phyloP scores from a whole-genome alignment of 2,888 invertebrate species.

The Noctua janthina region DNA sequence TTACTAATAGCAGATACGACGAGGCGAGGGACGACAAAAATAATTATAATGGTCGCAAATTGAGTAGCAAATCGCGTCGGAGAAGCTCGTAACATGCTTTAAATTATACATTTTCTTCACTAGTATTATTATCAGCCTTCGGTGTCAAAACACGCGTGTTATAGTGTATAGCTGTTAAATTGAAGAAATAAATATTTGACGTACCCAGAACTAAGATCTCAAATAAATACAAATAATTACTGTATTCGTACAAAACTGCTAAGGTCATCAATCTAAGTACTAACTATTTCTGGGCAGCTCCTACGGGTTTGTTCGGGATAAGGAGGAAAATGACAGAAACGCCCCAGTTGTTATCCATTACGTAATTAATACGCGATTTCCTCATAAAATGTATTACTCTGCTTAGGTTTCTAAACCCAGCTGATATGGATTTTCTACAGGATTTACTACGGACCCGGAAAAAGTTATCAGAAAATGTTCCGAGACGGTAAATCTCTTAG shows the following conservation, averaged over 20 bases:
- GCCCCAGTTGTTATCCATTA: background rate
- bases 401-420: conserved; percentile 1
- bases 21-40: too few relatives aligned
- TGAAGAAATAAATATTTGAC: background rate
- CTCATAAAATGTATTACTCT: background rate
- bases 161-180: background rate
- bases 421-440: conserved; percentile 20
- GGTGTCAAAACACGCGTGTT: too few relatives aligned
- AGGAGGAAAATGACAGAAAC: background rate
- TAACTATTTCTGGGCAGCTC: background rate
- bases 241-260: background rate
- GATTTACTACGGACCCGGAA: conserved; percentile 26
- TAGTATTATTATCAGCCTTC: too few relatives aligned
- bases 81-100: too few relatives aligned
- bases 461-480: conserved; percentile 21
- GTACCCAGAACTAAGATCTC: background rate
- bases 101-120: too few relatives aligned
- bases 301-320: background rate
- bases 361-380: conserved; percentile 22
- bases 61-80: background rate
- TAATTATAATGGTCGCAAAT: background rate
- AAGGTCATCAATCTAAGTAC: background rate
- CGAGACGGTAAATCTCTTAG: conserved; percentile 35
- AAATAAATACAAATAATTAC: background rate
- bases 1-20: background rate